Evolutionary conservation across 2,888 invertebrate species (phyloP), one percentile per base, ranked within the genome.

Genomic region (Rotaria magnacalcarata): DNA sequence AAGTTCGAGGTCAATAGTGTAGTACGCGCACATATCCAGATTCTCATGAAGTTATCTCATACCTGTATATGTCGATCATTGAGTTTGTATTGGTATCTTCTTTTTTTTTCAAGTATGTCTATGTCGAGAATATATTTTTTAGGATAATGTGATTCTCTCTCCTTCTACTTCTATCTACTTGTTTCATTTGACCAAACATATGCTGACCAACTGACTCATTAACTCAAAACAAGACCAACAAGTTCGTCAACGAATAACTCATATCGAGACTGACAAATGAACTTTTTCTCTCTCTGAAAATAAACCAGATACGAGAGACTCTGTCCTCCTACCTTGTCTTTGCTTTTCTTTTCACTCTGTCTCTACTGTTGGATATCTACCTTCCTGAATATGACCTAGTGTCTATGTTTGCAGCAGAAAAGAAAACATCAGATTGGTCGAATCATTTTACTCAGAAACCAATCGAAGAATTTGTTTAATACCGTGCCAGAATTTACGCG

Each of bases 81-180:
- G 60, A 60, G 60, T 27, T 60, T 60, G 60, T 34, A 60, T 27
- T n/a, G 60, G 27, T 60, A 60, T 60, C 27, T 27, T 60, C 27
- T 60, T n/a, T 14, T 60, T 60, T 60, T 60, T 27, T 27, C 27
- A 27, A 60, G 27, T 60, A 60, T n/a, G 60, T 11, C 60, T n/a
- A 60, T n/a, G 7, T 60, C 27, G 14, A n/a, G n/a, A 50, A 50
- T 8, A 60, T 60, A 6, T 60, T 60, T 60, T 60, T 60, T 60
- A 60, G 60, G 60, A 60, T 60, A 60, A 60, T 60, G 60, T 27
- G 60, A 60, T 60, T 60, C 60, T 24, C n/a, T 60, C 60, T 60
- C 60, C 7, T 14, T 50, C 50, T 50, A 8, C 14, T 50, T 50
- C 5, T 50, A 8, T 50, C 50, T 50, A 8, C 10, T 50, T 50